These are phyloP conservation scores for Cylindroiulus punctatus DNA, from an alignment of 2,888 invertebrate genomes.

Conservation along the genomic window DNA sequence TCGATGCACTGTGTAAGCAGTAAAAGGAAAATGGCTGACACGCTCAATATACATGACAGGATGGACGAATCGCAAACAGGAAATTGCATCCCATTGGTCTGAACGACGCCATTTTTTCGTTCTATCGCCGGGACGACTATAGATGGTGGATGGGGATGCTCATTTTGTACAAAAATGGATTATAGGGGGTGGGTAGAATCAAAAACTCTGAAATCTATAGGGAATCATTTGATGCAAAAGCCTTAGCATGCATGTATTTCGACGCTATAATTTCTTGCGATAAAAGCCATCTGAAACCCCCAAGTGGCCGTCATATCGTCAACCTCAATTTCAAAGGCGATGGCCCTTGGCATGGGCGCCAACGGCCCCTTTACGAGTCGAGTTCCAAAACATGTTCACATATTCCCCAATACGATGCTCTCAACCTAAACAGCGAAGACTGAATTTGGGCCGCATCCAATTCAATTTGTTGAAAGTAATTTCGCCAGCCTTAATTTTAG, in stretches of 20 bases:
- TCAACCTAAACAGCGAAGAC: neutral
- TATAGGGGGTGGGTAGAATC: no score
- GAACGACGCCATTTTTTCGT: no score
- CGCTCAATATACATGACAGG: no score
- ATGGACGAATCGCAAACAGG: no score
- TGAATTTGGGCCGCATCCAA: neutral
- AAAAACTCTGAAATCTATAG: no score
- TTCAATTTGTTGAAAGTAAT: slow-evolving; percentile 10
- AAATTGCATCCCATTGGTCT: no score
- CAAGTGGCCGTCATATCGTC: neutral
- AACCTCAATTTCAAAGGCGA: neutral
- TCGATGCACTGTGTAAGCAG: no score
- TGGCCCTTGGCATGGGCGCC: neutral
- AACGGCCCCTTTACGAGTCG: neutral
- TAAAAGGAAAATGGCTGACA: no score
- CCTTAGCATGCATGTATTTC: neutral
- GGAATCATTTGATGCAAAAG: no score
- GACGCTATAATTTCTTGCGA: neutral
- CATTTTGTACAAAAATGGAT: no score
- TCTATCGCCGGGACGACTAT: no score
- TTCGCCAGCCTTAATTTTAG: neutral
- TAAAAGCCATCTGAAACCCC: neutral
- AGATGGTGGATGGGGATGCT: no score
- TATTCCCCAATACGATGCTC: neutral
- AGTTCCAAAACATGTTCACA: neutral